A percentile compares a stretch with the other conserved stretches of the same genome.
These are phyloP conservation scores for Oopsacas minuta DNA, from an alignment of 37 sponge, comb jelly and placozoan species.

Conservation along the genomic window DNA sequence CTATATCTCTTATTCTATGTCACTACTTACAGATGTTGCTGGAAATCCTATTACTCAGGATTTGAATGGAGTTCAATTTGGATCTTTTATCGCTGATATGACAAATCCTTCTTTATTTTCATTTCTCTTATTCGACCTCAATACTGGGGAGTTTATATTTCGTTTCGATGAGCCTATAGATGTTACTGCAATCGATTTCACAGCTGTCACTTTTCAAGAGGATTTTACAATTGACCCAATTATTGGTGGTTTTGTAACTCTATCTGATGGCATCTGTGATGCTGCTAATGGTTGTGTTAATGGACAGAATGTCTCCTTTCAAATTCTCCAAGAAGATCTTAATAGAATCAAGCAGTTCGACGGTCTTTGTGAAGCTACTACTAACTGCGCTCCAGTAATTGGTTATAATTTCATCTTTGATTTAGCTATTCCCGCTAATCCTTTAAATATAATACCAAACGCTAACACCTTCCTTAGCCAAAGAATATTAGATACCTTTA, in stretches of 20 bases:
- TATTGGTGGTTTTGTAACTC: not conserved
- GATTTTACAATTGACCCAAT: slow-evolving; percentile 27
- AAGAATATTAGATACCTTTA: slow-evolving; percentile 23
- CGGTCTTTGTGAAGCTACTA: not conserved
- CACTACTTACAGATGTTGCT: slow-evolving; percentile 22
- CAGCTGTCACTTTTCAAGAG: slow-evolving; percentile 35
- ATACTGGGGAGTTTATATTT: slow-evolving; percentile 44
- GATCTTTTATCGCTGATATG: slow-evolving; percentile 31
- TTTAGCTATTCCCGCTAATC: slow-evolving; percentile 41
- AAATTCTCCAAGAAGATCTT: slow-evolving; percentile 37
- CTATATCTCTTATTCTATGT: slow-evolving; percentile 37
- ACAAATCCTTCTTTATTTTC: slow-evolving; percentile 31
- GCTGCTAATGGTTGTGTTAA: slow-evolving; percentile 25
- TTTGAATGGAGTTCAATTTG: not conserved
- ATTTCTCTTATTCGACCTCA: slow-evolving; percentile 49
- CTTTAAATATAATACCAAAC: slow-evolving; percentile 34
- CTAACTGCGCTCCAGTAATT: slow-evolving; percentile 1
- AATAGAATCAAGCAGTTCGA: slow-evolving; percentile 54
- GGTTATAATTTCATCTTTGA: slow-evolving; percentile 13
- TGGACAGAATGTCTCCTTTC: slow-evolving; percentile 35
- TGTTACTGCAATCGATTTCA: slow-evolving; percentile 39
- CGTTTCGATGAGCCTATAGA: slow-evolving; percentile 67
- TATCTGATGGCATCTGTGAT: not conserved
- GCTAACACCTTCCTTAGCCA: slow-evolving; percentile 24
- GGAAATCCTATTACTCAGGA: slow-evolving; percentile 19